Evolutionary conservation across 2,113 vertebrate species (phyloP), one percentile per base, ranked within the genome.

Genomic region (Marcusenius ussheri): DNA sequence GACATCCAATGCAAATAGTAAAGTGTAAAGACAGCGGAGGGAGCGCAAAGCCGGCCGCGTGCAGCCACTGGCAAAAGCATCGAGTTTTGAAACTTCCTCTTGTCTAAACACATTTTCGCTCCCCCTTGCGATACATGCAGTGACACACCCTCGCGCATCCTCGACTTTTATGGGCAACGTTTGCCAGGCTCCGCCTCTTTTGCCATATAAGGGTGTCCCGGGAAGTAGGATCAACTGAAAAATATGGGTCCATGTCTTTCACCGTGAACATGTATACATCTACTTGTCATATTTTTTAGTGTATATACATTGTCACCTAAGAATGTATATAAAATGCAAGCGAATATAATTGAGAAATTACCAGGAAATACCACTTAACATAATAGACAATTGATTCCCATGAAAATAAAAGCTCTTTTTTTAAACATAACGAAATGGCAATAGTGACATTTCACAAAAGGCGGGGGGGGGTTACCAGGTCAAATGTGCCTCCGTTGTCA

Each of bases 21-120:
- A 11, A 51, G 87, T 27, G 45, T 11, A n/a, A 83, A 51, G 56
- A 19, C 17, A 66, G 58, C 47, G 50, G 58, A 86, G 88, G 21
- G 17, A 70, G 24, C 24, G 21, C 53, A 83, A 35, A 66, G 31
- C 42, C 42, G 31, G 1, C 17, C 4, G 42, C 8, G 39, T 62
- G 8, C 31, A 88, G 51, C 47, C 19, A 47, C 6, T 27, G 15
- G 8, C 21, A 45, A 51, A 89, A 46, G 42, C 31, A 27, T 31
- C 27, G 46, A 15, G 47, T 66, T 84, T 88, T 35, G 77, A 84
- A 84, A 85, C 88, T 90, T 90, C 90, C 90, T 86, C 88, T 90
- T 70, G 90, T 74, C 80, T 86, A 24, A 53, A 45, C 53, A 47
- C 77, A 50, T 89, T 51, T 89, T 83, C 42, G 24, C 53, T 49